A percentile compares a stretch with the other conserved stretches of the same genome.
Conservation (phyloP, 1,140 invertebrate genomes). For the Platorchestia sp. region DNA sequence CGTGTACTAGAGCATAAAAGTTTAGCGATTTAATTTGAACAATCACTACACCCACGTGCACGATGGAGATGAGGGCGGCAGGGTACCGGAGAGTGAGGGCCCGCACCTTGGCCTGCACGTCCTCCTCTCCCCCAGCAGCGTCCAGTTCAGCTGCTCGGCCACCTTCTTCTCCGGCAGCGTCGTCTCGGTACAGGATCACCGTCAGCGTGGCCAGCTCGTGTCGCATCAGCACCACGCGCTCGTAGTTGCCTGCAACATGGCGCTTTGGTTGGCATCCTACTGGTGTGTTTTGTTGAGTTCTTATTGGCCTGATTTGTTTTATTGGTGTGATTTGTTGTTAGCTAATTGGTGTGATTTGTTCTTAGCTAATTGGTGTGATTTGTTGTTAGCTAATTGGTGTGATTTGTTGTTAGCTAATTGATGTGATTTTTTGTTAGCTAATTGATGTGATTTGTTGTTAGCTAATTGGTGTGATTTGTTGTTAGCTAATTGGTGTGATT, state of each 20-base stretch:
- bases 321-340: too few relatives aligned
- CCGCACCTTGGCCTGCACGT: neutral
- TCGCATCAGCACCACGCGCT: constrained; percentile 9
- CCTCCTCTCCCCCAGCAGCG: neutral
- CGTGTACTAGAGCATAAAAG: neutral
- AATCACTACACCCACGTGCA: neutral
- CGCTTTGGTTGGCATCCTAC: neutral
- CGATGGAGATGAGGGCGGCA: constrained; percentile 20
- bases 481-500: too few relatives aligned
- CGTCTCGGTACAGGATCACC: constrained; percentile 15
- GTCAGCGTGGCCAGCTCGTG: constrained; percentile 17
- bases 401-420: too few relatives aligned
- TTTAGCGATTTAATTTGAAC: neutral
- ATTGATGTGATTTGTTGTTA: too few relatives aligned
- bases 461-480: too few relatives aligned
- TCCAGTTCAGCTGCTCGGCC: neutral
- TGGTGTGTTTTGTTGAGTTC: too few relatives aligned
- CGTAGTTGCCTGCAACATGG: constrained; percentile 37
- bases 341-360: too few relatives aligned
- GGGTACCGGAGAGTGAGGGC: constrained; percentile 10
- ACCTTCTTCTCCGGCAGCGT: neutral
- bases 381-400: too few relatives aligned
- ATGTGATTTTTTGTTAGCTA: too few relatives aligned
- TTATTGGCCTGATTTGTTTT: too few relatives aligned
- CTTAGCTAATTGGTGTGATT: too few relatives aligned